These are phyloP conservation scores for Hipposideros larvatus DNA, from an alignment of 2,797 vertebrate species.

Conservation along the genomic window DNA sequence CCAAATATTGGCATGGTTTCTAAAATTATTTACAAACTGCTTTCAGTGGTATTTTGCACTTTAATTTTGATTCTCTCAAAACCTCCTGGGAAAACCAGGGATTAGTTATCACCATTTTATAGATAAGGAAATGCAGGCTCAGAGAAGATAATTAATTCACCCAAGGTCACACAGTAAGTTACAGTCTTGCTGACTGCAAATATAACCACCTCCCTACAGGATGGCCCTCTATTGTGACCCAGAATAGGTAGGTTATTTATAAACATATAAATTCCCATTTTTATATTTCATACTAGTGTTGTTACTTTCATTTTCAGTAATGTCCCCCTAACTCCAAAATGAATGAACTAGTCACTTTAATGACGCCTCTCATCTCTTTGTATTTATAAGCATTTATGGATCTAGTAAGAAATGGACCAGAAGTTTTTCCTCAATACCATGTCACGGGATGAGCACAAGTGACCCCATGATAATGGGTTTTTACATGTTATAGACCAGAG, in stretches of 20 bases:
- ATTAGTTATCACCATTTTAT: not conserved
- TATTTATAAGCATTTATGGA: not conserved
- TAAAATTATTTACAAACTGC: not conserved
- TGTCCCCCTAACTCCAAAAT: not conserved
- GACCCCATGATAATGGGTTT: not conserved
- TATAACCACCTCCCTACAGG: not conserved
- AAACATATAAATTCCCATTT: not conserved
- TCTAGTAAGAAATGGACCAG: not conserved
- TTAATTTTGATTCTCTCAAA: constrained; percentile 1
- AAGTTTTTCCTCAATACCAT: not conserved
- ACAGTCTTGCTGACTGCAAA: not conserved
- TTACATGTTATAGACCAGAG: accelerated
- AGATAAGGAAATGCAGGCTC: not conserved
- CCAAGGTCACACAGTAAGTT: not conserved
- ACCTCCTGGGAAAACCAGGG: not conserved
- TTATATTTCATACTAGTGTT: not conserved
- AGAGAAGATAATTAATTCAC: not conserved
- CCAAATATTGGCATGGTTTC: not conserved
- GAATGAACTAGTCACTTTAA: not conserved
- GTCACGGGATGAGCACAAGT: not conserved
- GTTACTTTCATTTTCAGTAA: not conserved
- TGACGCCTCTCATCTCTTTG: not conserved
- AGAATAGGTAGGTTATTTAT: not conserved
- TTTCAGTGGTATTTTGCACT: not conserved
- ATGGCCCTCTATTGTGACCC: not conserved